phyloP scores from a whole-genome alignment of 2,797 vertebrate genomes.

The Salmo trutta region DNA sequence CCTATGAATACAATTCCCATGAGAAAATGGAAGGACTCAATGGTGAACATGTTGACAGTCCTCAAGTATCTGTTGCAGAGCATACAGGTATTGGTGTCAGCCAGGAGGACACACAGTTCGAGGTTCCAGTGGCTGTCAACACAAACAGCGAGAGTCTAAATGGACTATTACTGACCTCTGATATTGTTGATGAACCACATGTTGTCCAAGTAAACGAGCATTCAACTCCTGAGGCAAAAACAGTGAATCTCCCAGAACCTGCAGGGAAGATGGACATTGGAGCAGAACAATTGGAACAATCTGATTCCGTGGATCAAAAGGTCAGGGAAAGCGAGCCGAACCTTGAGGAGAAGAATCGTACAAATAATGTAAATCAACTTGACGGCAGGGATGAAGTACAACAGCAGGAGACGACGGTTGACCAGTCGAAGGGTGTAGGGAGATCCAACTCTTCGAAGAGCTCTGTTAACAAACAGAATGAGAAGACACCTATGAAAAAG shows the following conservation, averaged over 20 bases:
- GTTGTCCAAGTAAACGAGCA: constrained; percentile 19
- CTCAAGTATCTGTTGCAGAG: constrained; percentile 8
- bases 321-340: constrained; percentile 6
- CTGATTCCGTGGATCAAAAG: constrained; percentile 23
- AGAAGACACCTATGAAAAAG: constrained; percentile 59
- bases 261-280: constrained; percentile 12
- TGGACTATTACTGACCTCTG: not conserved
- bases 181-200: constrained; percentile 33
- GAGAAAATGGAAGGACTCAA: constrained; percentile 11
- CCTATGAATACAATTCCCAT: not conserved
- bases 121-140: not conserved
- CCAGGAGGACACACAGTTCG: constrained; percentile 23
- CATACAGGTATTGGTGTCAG: not conserved
- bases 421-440: constrained; percentile 37
- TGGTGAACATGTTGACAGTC: constrained; percentile 1
- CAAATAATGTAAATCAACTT: constrained; percentile 24
- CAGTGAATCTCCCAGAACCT: constrained; percentile 17
- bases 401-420: constrained; percentile 19
- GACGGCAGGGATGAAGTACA: constrained; percentile 18
- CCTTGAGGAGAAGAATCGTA: constrained; percentile 6
- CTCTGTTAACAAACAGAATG: constrained; percentile 44
- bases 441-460: constrained; percentile 49
- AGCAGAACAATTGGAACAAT: constrained; percentile 9
- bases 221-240: constrained; percentile 30
- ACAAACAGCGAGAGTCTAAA: constrained; percentile 15